Conservation (phyloP, 2,888 invertebrate genomes). For the Prenolepis imparis region DNA sequence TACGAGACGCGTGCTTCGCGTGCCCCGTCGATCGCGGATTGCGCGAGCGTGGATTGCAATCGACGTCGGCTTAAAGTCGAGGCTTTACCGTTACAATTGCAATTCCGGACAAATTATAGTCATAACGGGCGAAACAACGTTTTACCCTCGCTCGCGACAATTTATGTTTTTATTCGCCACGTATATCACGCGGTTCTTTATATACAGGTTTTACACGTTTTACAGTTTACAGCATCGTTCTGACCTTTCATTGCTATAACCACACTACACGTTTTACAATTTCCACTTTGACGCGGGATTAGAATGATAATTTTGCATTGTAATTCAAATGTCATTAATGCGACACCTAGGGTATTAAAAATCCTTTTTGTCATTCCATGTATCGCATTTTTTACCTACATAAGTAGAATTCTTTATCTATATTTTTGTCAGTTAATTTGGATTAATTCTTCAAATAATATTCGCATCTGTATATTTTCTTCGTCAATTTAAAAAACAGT, state of each 20-base stretch:
- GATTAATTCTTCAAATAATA: background rate
- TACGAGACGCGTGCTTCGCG: constrained; percentile 28
- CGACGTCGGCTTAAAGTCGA: constrained; percentile 24
- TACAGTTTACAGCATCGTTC: constrained; percentile 3
- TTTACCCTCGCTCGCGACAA: constrained; percentile 4
- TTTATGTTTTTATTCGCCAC: constrained; percentile 46
- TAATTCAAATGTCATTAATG: constrained; percentile 1
- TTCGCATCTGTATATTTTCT: background rate
- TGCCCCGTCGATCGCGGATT: constrained; percentile 30
- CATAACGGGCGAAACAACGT: constrained; percentile 26
- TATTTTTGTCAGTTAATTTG: background rate
- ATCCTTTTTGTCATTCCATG: background rate
- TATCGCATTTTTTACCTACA: background rate
- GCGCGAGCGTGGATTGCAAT: constrained; percentile 44
- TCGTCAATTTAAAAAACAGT: background rate
- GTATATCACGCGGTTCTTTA: constrained; percentile 11
- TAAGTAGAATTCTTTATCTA: background rate
- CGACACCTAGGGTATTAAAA: background rate
- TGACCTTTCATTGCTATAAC: background rate
- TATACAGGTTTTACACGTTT: background rate
- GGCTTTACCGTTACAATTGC: constrained; percentile 49
- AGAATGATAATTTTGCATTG: background rate
- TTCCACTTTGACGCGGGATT: background rate
- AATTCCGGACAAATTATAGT: constrained; percentile 48
- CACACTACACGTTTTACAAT: background rate